Conservation (phyloP, 1,140 invertebrate species). For the Drosophila orosa region DNA sequence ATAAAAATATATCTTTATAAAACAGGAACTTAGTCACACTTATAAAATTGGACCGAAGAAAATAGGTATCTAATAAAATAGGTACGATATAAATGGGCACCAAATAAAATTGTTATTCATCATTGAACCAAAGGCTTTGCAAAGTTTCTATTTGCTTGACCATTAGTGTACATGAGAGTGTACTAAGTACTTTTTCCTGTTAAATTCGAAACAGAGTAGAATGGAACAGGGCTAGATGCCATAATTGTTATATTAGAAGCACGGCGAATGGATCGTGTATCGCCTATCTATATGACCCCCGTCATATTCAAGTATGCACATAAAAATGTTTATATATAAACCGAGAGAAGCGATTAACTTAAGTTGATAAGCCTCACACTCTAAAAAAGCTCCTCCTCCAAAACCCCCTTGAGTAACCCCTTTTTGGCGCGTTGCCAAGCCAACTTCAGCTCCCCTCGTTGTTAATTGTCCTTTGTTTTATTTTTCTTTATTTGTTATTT, state of each 20-base stretch:
- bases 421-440: conserved; percentile 21
- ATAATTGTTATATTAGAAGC: conserved; percentile 9
- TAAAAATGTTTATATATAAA: conserved; percentile 8
- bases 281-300: conserved; percentile 45
- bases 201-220: conserved; percentile 2
- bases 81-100: too few species aligned
- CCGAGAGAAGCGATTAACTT: conserved; percentile 27
- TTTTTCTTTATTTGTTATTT: conserved; percentile 20
- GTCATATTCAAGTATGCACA: conserved; percentile 23
- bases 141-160: neutral
- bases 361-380: conserved; percentile 30
- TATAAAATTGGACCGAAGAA: neutral
- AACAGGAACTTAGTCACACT: too few species aligned
- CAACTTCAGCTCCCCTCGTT: neutral
- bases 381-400: neutral
- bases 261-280: conserved; percentile 21
- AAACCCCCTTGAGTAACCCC: conserved; percentile 13
- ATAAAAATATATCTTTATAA: too few species aligned
- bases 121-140: neutral
- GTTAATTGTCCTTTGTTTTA: conserved; percentile 34
- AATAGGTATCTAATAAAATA: neutral
- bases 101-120: neutral
- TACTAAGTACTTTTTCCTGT: conserved; percentile 29
- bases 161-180: neutral
- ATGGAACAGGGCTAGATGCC: conserved; percentile 7